Percentiles rank a stretch among this genome's conserved stretches.
These are phyloP conservation scores for Drosophila kepulauana DNA, from an alignment of 1,140 invertebrate genomes.

Conservation along the genomic window DNA sequence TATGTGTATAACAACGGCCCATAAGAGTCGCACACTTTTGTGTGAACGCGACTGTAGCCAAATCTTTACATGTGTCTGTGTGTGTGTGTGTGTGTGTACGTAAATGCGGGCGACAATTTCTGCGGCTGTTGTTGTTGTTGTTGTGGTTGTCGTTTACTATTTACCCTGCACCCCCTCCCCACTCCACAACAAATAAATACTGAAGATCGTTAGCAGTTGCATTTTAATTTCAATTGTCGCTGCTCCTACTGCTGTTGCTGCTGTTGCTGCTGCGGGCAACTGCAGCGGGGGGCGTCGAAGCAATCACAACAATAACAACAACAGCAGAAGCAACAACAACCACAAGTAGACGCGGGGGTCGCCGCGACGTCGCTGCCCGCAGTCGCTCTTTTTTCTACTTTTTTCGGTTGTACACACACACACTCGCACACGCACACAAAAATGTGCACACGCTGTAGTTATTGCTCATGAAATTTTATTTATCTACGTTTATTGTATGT, in stretches of 20 bases:
- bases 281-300: conserved; percentile 46
- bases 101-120: conserved; percentile 50
- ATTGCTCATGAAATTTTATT: conserved; percentile 38
- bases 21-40: conserved; percentile 1
- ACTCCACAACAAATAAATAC: background rate
- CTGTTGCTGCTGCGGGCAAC: conserved; percentile 31
- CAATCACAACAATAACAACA: conserved; percentile 25
- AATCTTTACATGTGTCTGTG: background rate
- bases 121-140: conserved; percentile 1
- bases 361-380: conserved; percentile 28
- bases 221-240: conserved; percentile 53
- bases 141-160: background rate
- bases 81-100: conserved; percentile 7
- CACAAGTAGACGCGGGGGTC: conserved; percentile 46
- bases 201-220: conserved; percentile 40
- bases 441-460: conserved; percentile 34
- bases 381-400: background rate
- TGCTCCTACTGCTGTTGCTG: background rate
- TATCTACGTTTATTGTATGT: conserved; percentile 31
- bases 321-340: conserved; percentile 21
- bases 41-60: conserved; percentile 30
- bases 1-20: conserved; percentile 50
- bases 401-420: conserved; percentile 20
- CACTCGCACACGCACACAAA: conserved; percentile 5
- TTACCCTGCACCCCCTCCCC: conserved; percentile 3